Base-by-base conservation (phyloP, 2,113 vertebrate species). In the Epinephelus fuscoguttatus region DNA sequence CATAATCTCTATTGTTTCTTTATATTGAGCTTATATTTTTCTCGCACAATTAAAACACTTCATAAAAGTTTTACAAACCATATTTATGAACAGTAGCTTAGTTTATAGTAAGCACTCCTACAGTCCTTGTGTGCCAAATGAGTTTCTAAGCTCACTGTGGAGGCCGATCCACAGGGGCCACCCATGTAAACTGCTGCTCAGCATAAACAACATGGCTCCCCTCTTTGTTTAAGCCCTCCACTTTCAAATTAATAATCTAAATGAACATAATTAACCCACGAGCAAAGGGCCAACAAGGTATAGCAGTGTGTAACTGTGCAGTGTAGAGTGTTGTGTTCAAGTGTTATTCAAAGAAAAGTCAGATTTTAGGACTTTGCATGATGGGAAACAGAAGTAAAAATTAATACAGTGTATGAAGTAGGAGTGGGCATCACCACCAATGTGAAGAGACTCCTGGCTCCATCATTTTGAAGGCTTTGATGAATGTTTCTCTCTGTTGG, bases 401-500 rank as follows among this genome's bases (percentile, higher is more conserved):
- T 62, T 30, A 37, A 62, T 37, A 19, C 18, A 55, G 52, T 53
- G 21, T 55, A 55, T 55, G 52, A 14, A 77, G 47, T 6, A 19
- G 60, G 57, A 66, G 33, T 42, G 56, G 75, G 13, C 63, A 49
- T 69, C 63, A 18, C 1, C 9, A 7, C 37, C 9, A 7, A 64
- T 50, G 59, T 66, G 68, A 40, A 17, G 50, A 27, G 45, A 15
- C 55, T 70, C n/a, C 70, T 55, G 18, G 68, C 52, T 45, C n/a
- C 45, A 15, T 79, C 45, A 8, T 11, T 68, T n/a, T 53, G 19
- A 55, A 10, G 25, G 12, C 53, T 67, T 64, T 55, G 67, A 79
- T 79, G 27, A 81, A 75, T 70, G 42, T 60, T 83, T 71, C 47
- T 61, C 68, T 56, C 49, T 4, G 0, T 45, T 40, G 68, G 49